Evolutionary conservation across 2,113 vertebrate species (phyloP), one percentile per base, ranked within the genome.

Genomic region (Riparia riparia): DNA sequence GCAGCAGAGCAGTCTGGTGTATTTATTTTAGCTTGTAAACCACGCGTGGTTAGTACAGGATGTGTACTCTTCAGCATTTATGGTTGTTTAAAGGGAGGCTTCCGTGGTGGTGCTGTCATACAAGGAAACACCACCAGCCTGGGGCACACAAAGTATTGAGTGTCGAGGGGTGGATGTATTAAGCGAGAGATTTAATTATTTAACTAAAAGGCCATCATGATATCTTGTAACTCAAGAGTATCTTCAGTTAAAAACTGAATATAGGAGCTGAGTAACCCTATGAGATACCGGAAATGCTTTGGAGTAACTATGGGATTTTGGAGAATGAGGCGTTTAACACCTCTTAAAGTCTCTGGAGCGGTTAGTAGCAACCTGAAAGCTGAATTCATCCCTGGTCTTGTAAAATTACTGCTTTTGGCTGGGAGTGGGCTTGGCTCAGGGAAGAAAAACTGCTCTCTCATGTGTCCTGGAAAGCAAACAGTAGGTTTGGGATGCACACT

Each of bases 11-110:
- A 80, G 61, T 34, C 85, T 51, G 71, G 21, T 68, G 9, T 94
- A 91, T 86, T 95, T 95, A 86, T 76, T 94, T 45, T 90, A 86
- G 80, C 86, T 95, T 86, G 68, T 89, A 94, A 96, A 94, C 88
- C 69, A 7, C 42, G 72, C 4, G 0, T 69, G 24, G 89, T 86
- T 86, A 74, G 88, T 42, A 53, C 90, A 93, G 94, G 92, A 93
- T 94, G 93, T 92, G 86, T 90, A 92, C 65, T 89, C 82, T 91
- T 82, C 82, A 78, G 82, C 93, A 84, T 82, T 90, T 73, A 61
- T 53, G 32, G 80, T 86, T 93, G 90, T 91, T 95, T 95, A 93
- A 92, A 76, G 39, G 72, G 47, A 78, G 70, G 29, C 49, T 89
- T 94, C 89, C 0, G 2, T 78, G 90, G 92, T 68, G 90, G 20